A percentile compares a stretch with the other conserved stretches of the same genome.
Evolutionary conservation across 2,888 invertebrate species (phyloP).

Genomic region (Tenthredo notha): DNA sequence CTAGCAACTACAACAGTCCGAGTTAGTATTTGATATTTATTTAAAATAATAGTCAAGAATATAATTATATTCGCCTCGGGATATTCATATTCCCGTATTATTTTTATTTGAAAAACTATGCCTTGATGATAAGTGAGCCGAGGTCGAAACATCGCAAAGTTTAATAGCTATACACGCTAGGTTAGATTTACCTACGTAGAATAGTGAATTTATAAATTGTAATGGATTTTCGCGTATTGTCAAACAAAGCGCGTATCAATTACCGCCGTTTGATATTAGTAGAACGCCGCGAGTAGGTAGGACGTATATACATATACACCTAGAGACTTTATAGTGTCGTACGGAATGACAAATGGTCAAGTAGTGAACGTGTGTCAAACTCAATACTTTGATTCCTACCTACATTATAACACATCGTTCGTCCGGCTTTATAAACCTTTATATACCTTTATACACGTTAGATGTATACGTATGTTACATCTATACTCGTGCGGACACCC

Average conservation of each 20-base stretch:
- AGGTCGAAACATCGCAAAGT: slow-evolving; percentile 25
- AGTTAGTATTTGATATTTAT: not conserved
- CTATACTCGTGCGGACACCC: not conserved
- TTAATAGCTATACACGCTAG: not conserved
- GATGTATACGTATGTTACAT: not conserved
- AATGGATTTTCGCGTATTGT: slow-evolving; percentile 24
- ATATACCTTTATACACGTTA: not conserved
- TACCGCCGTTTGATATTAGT: slow-evolving; percentile 40
- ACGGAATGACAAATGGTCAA: not conserved
- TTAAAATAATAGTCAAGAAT: not conserved
- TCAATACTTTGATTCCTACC: slow-evolving; percentile 6
- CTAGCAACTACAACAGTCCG: not conserved
- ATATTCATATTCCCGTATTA: not conserved
- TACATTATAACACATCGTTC: slow-evolving; percentile 9
- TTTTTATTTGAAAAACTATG: not conserved
- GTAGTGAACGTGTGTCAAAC: not conserved
- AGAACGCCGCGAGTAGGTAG: not conserved
- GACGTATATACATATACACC: not conserved
- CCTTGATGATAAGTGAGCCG: not conserved
- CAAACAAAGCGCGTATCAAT: slow-evolving; percentile 34
- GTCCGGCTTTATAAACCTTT: not conserved
- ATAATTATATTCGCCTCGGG: not conserved
- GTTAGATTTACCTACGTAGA: not conserved
- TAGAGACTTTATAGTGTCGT: not conserved
- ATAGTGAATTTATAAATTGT: slow-evolving; percentile 1